Evolutionary conservation across 1,140 invertebrate species (phyloP).

Genomic region (Calosoma granatense): DNA sequence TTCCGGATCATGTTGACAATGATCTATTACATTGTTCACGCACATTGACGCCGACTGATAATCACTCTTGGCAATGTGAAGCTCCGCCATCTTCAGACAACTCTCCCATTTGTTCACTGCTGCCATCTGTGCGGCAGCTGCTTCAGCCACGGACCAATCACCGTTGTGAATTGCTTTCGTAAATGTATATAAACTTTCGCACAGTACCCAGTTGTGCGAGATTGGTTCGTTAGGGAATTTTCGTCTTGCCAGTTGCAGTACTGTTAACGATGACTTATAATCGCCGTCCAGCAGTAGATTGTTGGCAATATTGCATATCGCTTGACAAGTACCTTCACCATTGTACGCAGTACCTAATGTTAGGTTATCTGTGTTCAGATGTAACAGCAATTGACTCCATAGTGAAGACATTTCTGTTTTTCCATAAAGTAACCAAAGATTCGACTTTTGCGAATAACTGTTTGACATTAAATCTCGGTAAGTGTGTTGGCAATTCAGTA

Average conservation of each 20-base stretch:
- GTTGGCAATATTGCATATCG: slow-evolving; percentile 57
- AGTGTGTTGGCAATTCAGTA: slow-evolving; percentile 74
- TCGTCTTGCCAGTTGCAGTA: slow-evolving; percentile 47
- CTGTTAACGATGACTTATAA: slow-evolving; percentile 40
- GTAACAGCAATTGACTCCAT: slow-evolving; percentile 65
- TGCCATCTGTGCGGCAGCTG: slow-evolving; percentile 59
- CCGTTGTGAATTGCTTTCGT: slow-evolving; percentile 50
- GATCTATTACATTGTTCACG: slow-evolving; percentile 46
- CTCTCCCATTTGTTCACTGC: slow-evolving; percentile 61
- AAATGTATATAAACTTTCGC: slow-evolving; percentile 52
- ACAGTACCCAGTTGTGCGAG: slow-evolving; percentile 55
- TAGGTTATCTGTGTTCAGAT: slow-evolving; percentile 52
- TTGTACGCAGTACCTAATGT: slow-evolving; percentile 46
- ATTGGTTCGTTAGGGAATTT: slow-evolving; percentile 50
- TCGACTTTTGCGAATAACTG: slow-evolving; percentile 67
- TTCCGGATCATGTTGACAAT: slow-evolving; percentile 38
- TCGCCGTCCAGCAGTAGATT: slow-evolving; percentile 48
- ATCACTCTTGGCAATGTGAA: slow-evolving; percentile 58
- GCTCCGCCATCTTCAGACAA: slow-evolving; percentile 50
- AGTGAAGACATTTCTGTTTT: slow-evolving; percentile 71
- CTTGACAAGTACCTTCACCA: slow-evolving; percentile 57
- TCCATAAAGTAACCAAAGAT: slow-evolving; percentile 78
- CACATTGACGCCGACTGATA: slow-evolving; percentile 47
- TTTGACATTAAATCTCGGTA: slow-evolving; percentile 69
- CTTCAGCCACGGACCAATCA: slow-evolving; percentile 65